A percentile compares a stretch with the other conserved stretches of the same genome.
Conservation (phyloP, 92 coral and sea anemone species). For the Heliopora coerulea region DNA sequence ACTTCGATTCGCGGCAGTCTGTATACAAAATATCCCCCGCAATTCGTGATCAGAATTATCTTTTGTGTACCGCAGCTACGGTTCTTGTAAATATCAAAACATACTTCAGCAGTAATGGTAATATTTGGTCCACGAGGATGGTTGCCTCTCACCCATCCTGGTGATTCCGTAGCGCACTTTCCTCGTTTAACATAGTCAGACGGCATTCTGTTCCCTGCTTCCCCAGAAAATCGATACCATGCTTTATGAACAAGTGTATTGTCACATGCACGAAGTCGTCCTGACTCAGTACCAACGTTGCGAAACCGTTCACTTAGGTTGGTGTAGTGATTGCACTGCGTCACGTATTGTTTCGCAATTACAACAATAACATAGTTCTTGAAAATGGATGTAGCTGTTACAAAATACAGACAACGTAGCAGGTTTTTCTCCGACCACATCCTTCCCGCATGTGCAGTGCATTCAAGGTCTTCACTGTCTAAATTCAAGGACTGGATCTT, state of each 20-base stretch:
- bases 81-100: conserved; percentile 20
- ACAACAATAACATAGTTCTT: too few relatives aligned
- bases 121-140: conserved; percentile 29
- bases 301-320: neutral
- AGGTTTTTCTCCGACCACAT: too few relatives aligned
- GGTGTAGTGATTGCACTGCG: conserved; percentile 13
- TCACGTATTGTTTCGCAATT: too few relatives aligned
- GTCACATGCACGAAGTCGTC: conserved; percentile 19
- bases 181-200: conserved; percentile 10
- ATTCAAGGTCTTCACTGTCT: too few relatives aligned
- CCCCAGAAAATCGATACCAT: conserved; percentile 52
- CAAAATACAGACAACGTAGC: too few relatives aligned
- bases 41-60: conserved; percentile 18
- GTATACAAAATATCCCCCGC: conserved; percentile 41
- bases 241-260: neutral
- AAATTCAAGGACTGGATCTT: too few relatives aligned
- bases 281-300: neutral
- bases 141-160: conserved; percentile 49
- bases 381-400: too few relatives aligned
- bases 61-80: neutral
- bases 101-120: conserved; percentile 3
- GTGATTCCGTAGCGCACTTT: conserved; percentile 34
- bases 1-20: conserved; percentile 2
- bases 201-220: conserved; percentile 53
- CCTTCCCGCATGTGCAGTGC: too few relatives aligned